Evolutionary conservation across 2,888 invertebrate species (phyloP), one percentile per base, ranked within the genome.

Genomic region (Scaptomyza tumidula): DNA sequence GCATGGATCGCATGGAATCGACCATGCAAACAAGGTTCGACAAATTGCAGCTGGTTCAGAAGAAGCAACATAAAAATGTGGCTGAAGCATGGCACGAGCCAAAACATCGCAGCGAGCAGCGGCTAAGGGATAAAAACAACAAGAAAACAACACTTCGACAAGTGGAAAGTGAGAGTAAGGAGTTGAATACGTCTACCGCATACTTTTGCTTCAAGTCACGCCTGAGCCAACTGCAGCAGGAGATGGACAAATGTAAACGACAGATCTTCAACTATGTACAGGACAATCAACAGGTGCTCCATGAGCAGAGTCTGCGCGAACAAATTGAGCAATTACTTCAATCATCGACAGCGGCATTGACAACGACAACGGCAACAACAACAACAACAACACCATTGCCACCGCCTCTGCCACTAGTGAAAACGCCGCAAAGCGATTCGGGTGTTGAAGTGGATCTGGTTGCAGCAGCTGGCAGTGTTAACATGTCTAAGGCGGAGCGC

Each of bases 241-340:
- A 83, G 45, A 68, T 86, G 71, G 69, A 49, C 44, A 74, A 79
- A 41, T 85, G 81, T 48, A 86, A 79, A 64, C 59, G 53, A 2
- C 75, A 79, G 41, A 44, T 86, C 13, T 54, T 64, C 33, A 27
- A 62, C 41, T 81, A 74, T 16, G 72, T 83, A 0, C 50, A 75
- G 39, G 71, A 79, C 24, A 76, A 83, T 19, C 50, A 67, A 45
- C 59, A 73, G 44, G 13, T 76, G 48, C 64, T 86, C 1, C 41
- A 29, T 16, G 59, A 76, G 31, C 56, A 60, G 0, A 19, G 24
- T 4, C 19, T 83, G 41, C 76, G 76, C 33, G 60, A 72, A 9
- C 71, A 83, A 24, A 39, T 68, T n/a, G 67, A 67, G 9, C 62
- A 70, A 9, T n/a, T 86, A 45, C 41, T 75, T 45, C 14, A 49